These are phyloP conservation scores for Diarsia dahlii DNA, from an alignment of 2,888 invertebrate species.

Conservation along the genomic window DNA sequence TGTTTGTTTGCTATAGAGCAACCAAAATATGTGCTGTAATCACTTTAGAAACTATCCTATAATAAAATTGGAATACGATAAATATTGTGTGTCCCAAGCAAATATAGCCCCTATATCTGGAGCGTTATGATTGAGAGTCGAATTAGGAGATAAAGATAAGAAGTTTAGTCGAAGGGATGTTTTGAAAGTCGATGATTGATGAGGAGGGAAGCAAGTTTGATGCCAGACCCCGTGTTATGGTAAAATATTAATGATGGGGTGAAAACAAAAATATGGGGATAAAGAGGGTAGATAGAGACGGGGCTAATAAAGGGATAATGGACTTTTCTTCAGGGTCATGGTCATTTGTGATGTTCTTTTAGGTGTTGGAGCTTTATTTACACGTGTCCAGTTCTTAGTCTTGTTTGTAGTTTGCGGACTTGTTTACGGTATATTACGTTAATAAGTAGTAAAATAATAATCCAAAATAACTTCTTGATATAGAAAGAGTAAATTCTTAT, in stretches of 20 bases:
- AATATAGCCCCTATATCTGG: slow-evolving; percentile 24
- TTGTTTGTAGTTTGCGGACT: too few species aligned
- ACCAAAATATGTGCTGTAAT: slow-evolving; percentile 55
- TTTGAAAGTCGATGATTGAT: slow-evolving; percentile 62
- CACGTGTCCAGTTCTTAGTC: background rate
- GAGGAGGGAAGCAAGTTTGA: slow-evolving; percentile 45
- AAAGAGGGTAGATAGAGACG: slow-evolving; percentile 7
- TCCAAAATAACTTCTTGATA: too few species aligned
- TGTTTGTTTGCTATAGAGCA: slow-evolving; percentile 38
- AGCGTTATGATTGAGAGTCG: slow-evolving; percentile 26
- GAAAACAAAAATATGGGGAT: slow-evolving; percentile 38
- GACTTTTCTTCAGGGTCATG: slow-evolving; percentile 7
- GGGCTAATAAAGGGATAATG: slow-evolving; percentile 5
- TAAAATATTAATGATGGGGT: slow-evolving; percentile 53
- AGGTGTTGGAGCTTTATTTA: background rate
- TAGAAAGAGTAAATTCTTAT: too few species aligned
- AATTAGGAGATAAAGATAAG: slow-evolving; percentile 9
- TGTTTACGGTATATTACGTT: too few species aligned
- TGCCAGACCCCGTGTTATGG: slow-evolving; percentile 43
- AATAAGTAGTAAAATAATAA: too few species aligned
- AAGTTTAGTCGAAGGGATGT: slow-evolving; percentile 32
- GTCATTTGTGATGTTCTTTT: background rate
- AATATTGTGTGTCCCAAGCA: background rate
- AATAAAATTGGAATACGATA: slow-evolving; percentile 51
- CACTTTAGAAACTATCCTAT: slow-evolving; percentile 43